These are phyloP conservation scores for Lemur catta DNA, from an alignment of 2,797 vertebrate species.

Conservation along the genomic window DNA sequence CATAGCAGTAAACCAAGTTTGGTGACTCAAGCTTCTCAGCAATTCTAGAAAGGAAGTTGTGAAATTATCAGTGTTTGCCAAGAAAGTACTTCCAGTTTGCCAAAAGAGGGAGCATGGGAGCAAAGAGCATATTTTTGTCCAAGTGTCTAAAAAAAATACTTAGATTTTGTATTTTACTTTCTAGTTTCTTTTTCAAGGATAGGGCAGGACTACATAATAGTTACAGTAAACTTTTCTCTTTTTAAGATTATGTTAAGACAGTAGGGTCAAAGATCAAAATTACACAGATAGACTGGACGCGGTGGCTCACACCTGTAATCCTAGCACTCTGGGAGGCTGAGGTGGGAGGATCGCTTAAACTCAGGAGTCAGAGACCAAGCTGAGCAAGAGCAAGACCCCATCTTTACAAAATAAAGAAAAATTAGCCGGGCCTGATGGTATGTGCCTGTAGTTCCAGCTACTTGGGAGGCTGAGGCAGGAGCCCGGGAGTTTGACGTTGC, in stretches of 20 bases:
- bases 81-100: conserved; percentile 9
- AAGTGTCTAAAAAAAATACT: neutral
- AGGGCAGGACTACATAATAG: neutral
- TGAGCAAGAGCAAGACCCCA: no score
- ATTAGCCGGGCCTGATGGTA: no score
- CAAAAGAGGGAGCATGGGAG: conserved; percentile 55
- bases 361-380: no score
- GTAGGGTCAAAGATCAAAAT: conserved; percentile 36
- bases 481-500: no score
- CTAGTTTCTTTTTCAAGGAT: conserved; percentile 36
- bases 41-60: conserved; percentile 56
- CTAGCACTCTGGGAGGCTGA: no score
- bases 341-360: no score
- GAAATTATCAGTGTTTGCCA: neutral
- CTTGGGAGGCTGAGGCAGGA: no score
- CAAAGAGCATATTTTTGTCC: neutral
- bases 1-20: neutral
- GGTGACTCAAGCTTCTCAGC: conserved; percentile 39
- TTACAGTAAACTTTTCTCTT: conserved; percentile 12
- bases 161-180: conserved; percentile 18
- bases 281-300: neutral
- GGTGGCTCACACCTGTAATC: no score
- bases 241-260: neutral
- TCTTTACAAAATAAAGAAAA: no score
- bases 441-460: no score